Base-by-base conservation (phyloP, 2,797 vertebrate species). In the Nannoperca obscura region DNA sequence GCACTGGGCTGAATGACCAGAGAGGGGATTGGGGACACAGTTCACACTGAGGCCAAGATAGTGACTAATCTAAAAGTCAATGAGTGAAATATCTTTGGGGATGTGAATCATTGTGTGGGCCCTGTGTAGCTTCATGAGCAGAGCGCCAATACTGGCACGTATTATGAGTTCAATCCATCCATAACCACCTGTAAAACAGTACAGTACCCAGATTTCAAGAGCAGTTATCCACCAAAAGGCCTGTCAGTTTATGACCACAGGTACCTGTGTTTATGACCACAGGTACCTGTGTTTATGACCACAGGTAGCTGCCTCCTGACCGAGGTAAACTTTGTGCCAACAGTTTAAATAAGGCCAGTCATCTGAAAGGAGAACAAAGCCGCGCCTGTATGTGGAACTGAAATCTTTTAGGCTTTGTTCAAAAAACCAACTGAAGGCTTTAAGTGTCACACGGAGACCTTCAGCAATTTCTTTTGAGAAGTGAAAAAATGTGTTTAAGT, bases 1-100 rank as follows among this genome's bases (percentile, higher is more conserved):
- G 81, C 30, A 22, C 24, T 6, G 38, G 55, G 54, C 81, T 57
- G 74, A 68, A 32, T 27, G 17, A 64, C 22, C 34, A 15, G 2
- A 63, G 27, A 38, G 38, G 2, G 49, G 81, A 78, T 76, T 38
- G 71, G 12, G 4, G 46, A 11, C 19, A n/a, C 10, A 54, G 20
- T 67, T 62, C 30, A 47, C 47, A 15, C 3, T 0, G 32, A 20
- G 71, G 40, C 61, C 71, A 73, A 12, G 30, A 20, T 8, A 20
- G 27, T 12, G 14, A 4, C 24, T 64, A 0, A 44, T 50, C 22
- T 27, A 10, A 50, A 24, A 66, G 47, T 36, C 47, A 52, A 20
- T 36, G 32, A 50, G 20, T 24, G 32, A 50, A 38, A 3, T 36
- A 2, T 36, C 67, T 49, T 32, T 36, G 20, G 12, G 8, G 13